Base-by-base conservation (phyloP, 2,797 vertebrate genomes). In the Bradypus variegatus region DNA sequence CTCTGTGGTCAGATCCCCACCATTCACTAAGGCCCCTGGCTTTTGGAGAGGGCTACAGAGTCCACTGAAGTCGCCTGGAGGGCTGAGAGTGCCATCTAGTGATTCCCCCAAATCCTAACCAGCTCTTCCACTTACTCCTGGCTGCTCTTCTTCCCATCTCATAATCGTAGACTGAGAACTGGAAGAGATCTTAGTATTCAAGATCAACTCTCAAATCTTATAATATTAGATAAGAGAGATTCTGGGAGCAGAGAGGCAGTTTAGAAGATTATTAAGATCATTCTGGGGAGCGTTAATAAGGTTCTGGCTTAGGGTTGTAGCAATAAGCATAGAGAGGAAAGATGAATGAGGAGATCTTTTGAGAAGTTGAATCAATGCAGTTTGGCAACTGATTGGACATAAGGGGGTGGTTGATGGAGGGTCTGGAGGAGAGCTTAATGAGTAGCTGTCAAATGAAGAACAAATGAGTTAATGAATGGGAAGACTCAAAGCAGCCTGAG, bases 11-110 rank as follows among this genome's bases (percentile, higher is more conserved):
- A 81, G 23, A 86, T 50, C 38, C 55, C 25, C 9, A 1, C 2
- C 31, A 31, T 15, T 53, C 75, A 38, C 31, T 25, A n/a, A 38
- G 23, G 15, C 8, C 25, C 36, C 48, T 2, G 70, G 13, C 70
- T 64, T 90, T 41, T 64, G 19, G 5, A 3, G 29, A 80, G 90
- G 33, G 12, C 6, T 11, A 9, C 67, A n/a, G 36, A 11, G 38
- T 6, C 38, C 75, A 33, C 11, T 0, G 29, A 89, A 73, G 75
- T 31, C n/a, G 10, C 4, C 65, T 86, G 75, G 58, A 67, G 72
- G 7, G 33, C 48, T 5, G 31, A 79, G 60, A 72, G 31, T 19
- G 83, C 93, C 94, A 85, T 69, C 95, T 96, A 84, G 93, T 95
- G 95, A 94, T 73, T 7, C 25, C 7, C 67, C 64, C 18, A 55